phyloP scores from a whole-genome alignment of 2,113 vertebrate species.

The Manacus vitellinus region DNA sequence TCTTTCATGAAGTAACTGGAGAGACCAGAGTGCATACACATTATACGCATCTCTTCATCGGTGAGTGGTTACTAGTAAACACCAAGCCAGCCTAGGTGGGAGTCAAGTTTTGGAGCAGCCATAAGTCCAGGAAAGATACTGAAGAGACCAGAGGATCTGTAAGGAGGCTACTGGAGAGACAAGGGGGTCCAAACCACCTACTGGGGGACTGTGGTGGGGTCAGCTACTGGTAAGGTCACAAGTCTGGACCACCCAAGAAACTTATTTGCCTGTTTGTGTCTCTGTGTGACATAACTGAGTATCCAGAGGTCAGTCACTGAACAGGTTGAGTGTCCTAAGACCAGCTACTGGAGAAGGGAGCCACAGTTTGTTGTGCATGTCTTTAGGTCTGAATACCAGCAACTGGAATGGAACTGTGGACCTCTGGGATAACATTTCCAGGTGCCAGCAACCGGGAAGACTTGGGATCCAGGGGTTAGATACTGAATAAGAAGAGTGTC shows the following conservation, averaged over 20 bases:
- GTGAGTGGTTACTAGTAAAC: not conserved
- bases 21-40: not conserved
- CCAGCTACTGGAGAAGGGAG: not conserved
- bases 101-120: not conserved
- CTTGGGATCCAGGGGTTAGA: not conserved
- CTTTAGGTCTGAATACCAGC: not conserved
- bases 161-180: not conserved
- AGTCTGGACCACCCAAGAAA: not conserved
- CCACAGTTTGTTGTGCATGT: not conserved
- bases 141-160: not conserved
- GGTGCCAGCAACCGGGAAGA: not conserved
- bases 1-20: not conserved
- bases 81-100: not conserved
- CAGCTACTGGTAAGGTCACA: not conserved
- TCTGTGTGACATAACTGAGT: not conserved
- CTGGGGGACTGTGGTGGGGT: not conserved
- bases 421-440: not conserved
- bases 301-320: not conserved
- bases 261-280: not conserved
- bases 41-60: not conserved
- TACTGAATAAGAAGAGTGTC: not conserved
- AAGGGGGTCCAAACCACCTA: not conserved
- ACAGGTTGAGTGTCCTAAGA: not conserved
- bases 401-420: not conserved
- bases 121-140: not conserved